A percentile compares a stretch with the other conserved stretches of the same genome.
Conservation (phyloP, 2,888 invertebrate genomes). For the Drosophila nr. perissopoda region DNA sequence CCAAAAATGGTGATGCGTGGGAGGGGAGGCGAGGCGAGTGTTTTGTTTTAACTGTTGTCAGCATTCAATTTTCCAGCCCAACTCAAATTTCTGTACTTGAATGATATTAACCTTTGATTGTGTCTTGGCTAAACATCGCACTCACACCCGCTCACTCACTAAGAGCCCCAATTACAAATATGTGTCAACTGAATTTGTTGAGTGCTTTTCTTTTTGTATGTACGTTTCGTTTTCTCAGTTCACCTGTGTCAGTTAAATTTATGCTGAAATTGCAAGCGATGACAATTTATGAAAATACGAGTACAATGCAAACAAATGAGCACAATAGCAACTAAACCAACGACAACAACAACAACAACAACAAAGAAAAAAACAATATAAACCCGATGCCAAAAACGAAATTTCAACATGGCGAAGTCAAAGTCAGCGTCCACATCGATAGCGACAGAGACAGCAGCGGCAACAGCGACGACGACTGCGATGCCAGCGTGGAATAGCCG, state of each 20-base stretch:
- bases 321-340: conserved; percentile 22
- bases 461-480: conserved; percentile 7
- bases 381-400: conserved; percentile 36
- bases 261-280: conserved; percentile 72
- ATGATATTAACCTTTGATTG: conserved; percentile 29
- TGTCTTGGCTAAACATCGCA: conserved; percentile 1
- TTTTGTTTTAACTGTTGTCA: conserved; percentile 10
- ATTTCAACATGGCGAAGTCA: conserved; percentile 55
- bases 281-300: conserved; percentile 42
- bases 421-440: conserved; percentile 15
- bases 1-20: conserved; percentile 15
- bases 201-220: conserved; percentile 33
- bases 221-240: conserved; percentile 38
- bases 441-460: conserved; percentile 2
- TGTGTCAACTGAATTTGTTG: conserved; percentile 60
- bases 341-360: conserved; percentile 19
- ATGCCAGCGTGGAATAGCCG: conserved; percentile 6
- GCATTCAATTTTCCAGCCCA: conserved; percentile 23
- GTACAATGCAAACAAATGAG: conserved; percentile 29
- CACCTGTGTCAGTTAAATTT: conserved; percentile 66
- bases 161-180: conserved; percentile 34
- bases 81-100: conserved; percentile 17
- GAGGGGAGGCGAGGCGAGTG: neutral
- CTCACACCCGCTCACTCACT: neutral
- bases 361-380: conserved; percentile 39